Evolutionary conservation across 2,888 invertebrate genomes (phyloP).

Genomic region (Pristionchus maxplancki): DNA sequence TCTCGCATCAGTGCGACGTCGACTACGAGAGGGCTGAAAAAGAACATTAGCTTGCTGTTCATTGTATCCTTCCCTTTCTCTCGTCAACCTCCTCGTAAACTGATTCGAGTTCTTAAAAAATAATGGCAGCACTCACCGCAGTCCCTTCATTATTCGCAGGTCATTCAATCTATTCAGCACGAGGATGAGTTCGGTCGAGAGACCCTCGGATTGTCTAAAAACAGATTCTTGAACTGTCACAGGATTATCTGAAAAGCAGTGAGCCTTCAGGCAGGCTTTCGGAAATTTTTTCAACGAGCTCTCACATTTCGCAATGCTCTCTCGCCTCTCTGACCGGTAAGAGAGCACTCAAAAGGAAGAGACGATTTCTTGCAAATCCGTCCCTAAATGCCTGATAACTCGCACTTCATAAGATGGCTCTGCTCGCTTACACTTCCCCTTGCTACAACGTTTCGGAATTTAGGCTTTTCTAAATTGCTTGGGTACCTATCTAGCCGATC

Average conservation of each 20-base stretch:
- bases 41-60: neutral
- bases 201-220: conserved; percentile 43
- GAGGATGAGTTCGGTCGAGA: conserved; percentile 1
- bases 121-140: neutral
- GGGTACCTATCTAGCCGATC: too few relatives aligned
- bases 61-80: neutral
- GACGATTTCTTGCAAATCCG: too few relatives aligned
- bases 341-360: too few relatives aligned
- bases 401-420: too few relatives aligned
- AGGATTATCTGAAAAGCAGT: too few relatives aligned
- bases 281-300: too few relatives aligned
- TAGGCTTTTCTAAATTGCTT: too few relatives aligned
- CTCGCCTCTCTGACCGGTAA: neutral
- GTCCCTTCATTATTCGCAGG: conserved; percentile 16
- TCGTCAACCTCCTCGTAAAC: neutral
- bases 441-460: too few relatives aligned
- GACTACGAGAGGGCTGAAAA: neutral
- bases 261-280: too few relatives aligned
- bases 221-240: neutral
- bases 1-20: conserved; percentile 8
- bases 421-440: too few relatives aligned
- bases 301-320: too few relatives aligned
- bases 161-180: conserved; percentile 47
- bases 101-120: neutral
- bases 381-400: too few relatives aligned